These are phyloP conservation scores for Drosophila colorata DNA, from an alignment of 2,888 invertebrate genomes.

Conservation along the genomic window DNA sequence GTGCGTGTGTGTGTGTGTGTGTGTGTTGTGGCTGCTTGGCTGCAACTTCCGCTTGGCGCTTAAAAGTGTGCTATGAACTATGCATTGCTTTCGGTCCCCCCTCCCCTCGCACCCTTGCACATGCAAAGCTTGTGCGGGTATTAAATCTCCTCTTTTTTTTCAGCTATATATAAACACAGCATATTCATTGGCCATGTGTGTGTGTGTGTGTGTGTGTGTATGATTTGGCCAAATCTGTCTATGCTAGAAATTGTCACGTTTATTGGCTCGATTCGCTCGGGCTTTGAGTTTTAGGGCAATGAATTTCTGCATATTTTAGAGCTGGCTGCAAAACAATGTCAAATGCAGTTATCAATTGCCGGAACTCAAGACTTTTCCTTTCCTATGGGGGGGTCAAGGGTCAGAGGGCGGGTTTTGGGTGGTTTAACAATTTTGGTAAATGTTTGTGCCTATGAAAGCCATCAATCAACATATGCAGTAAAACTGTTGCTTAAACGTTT, in stretches of 20 bases:
- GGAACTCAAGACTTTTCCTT: slow-evolving; percentile 2
- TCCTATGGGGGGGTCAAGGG: background rate
- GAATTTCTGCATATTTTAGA: slow-evolving; percentile 43
- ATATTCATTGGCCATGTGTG: slow-evolving; percentile 41
- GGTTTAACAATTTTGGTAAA: background rate
- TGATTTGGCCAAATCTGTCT: slow-evolving; percentile 45
- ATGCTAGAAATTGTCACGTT: slow-evolving; percentile 62
- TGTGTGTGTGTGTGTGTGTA: slow-evolving; percentile 15
- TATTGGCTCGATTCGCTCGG: slow-evolving; percentile 50
- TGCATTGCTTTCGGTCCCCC: slow-evolving; percentile 37
- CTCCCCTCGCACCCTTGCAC: too few species aligned
- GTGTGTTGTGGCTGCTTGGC: slow-evolving; percentile 39
- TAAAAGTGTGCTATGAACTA: slow-evolving; percentile 69
- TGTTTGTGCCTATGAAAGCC: background rate
- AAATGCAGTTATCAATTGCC: slow-evolving; percentile 38
- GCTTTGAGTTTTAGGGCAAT: slow-evolving; percentile 47
- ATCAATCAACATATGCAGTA: background rate
- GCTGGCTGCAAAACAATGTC: slow-evolving; percentile 51
- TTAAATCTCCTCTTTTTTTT: slow-evolving; percentile 28
- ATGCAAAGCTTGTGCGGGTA: slow-evolving; percentile 25
- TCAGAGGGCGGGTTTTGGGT: too few species aligned
- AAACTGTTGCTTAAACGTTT: background rate
- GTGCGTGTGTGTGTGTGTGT: slow-evolving; percentile 11
- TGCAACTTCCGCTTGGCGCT: slow-evolving; percentile 60
- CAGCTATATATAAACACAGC: slow-evolving; percentile 58